Evolutionary conservation across 2,797 vertebrate genomes (phyloP), one percentile per base, ranked within the genome.

Genomic region (Todus mexicanus): DNA sequence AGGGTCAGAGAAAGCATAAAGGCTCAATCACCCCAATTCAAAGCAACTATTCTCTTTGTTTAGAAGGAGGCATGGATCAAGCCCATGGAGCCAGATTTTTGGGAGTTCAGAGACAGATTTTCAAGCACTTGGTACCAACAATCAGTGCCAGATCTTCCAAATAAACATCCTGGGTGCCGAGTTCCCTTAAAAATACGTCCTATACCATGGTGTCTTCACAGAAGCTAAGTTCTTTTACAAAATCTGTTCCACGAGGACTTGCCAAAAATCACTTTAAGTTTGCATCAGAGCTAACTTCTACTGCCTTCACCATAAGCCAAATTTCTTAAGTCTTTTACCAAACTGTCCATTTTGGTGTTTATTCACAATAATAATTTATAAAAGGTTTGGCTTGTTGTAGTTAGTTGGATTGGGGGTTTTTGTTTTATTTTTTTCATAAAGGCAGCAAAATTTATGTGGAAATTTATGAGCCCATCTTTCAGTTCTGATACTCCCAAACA

Each of bases 71-170:
- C 22, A 68, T 7, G 15, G 59, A 80, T 64, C 83, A 74, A 37
- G 40, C 37, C 14, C 56, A 70, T 0, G 0, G 31, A 92, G 65
- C 6, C 76, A 90, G 83, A 91, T 77, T 87, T 93, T 6, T 47
- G 48, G 48, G 51, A 82, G 68, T 42, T 73, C 68, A 82, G 51
- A 93, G 43, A 75, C 82, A 94, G 85, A 91, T 92, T 94, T 95
- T 87, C 53, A 89, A 84, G 88, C 47, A 81, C 60, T 92, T 60
- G 17, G 25, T 71, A 90, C 23, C 33, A 68, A 65, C 16, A 84
- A 27, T 12, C 42, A 66, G 70, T 76, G 87, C 71, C 71, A 93
- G 61, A 76, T 84, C 42, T 84, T 84, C 53, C 71, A 94, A 81
- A 79, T 31, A 84, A 95, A 78, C 66, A 79, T 56, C 54, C 13